These are phyloP conservation scores for Ahaetulla prasina DNA, from an alignment of 2,113 vertebrate genomes.

Conservation along the genomic window DNA sequence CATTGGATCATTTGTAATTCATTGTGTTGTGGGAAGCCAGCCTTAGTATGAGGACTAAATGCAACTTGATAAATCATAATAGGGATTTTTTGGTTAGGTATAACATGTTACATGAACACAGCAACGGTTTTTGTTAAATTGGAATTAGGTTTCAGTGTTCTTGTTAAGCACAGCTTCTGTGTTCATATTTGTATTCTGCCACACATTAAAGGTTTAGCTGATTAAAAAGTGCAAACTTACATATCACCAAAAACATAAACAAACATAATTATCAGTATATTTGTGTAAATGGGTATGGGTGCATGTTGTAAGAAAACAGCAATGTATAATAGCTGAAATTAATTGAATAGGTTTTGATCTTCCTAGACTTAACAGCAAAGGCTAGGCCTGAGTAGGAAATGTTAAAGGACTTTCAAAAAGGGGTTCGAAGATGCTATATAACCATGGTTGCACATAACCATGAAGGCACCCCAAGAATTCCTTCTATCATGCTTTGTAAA, in stretches of 20 bases:
- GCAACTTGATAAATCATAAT: background rate
- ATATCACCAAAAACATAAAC: background rate
- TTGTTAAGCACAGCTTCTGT: background rate
- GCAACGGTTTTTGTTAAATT: background rate
- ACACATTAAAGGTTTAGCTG: background rate
- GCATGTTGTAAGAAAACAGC: background rate
- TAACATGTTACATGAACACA: background rate
- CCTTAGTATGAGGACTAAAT: background rate
- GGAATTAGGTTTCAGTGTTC: background rate
- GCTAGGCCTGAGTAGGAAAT: background rate
- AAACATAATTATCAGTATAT: background rate
- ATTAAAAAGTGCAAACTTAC: background rate
- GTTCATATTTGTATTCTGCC: background rate
- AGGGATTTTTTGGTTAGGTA: background rate
- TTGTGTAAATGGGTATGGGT: background rate
- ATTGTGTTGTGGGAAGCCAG: background rate
- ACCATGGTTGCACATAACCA: background rate
- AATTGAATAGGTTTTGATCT: background rate
- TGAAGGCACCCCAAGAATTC: background rate
- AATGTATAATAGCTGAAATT: background rate
- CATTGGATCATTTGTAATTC: background rate
- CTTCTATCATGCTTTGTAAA: background rate
- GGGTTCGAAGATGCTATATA: too few relatives aligned
- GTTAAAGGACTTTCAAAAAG: background rate
- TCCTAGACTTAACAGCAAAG: background rate